These are phyloP conservation scores for Zonotrichia leucophrys DNA, from an alignment of 2,113 vertebrate genomes.

Conservation along the genomic window DNA sequence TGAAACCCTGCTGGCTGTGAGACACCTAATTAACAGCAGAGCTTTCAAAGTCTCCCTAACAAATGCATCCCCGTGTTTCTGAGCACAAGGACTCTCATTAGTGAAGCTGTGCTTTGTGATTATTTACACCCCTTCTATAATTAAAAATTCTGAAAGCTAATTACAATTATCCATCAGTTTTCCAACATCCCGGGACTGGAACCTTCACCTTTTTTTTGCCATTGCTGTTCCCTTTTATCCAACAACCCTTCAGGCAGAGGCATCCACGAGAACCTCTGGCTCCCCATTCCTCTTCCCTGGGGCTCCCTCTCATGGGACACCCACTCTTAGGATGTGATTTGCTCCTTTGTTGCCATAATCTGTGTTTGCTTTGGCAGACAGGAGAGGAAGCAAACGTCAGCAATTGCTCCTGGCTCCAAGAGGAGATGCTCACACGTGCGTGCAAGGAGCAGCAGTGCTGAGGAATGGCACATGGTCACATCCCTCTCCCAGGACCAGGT, in stretches of 20 bases:
- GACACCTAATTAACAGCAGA: conserved; percentile 70
- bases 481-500: neutral
- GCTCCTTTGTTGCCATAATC: neutral
- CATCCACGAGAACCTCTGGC: neutral
- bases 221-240: neutral
- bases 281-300: neutral
- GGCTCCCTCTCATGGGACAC: neutral
- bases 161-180: conserved; percentile 75
- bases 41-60: conserved; percentile 68
- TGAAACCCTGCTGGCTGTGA: conserved; percentile 44
- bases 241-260: neutral
- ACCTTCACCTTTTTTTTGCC: neutral
- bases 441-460: neutral
- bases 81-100: conserved; percentile 72
- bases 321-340: neutral
- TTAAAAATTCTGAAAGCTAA: conserved; percentile 79
- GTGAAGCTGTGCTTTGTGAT: conserved; percentile 65
- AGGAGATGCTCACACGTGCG: neutral
- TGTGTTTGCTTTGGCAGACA: neutral
- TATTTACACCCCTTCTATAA: conserved; percentile 77
- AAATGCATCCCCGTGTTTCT: conserved; percentile 55
- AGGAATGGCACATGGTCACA: neutral
- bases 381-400: neutral
- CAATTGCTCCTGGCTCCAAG: neutral
- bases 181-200: neutral